These are phyloP conservation scores for Heliconius congener DNA, from an alignment of 1,140 invertebrate species.

Conservation along the genomic window DNA sequence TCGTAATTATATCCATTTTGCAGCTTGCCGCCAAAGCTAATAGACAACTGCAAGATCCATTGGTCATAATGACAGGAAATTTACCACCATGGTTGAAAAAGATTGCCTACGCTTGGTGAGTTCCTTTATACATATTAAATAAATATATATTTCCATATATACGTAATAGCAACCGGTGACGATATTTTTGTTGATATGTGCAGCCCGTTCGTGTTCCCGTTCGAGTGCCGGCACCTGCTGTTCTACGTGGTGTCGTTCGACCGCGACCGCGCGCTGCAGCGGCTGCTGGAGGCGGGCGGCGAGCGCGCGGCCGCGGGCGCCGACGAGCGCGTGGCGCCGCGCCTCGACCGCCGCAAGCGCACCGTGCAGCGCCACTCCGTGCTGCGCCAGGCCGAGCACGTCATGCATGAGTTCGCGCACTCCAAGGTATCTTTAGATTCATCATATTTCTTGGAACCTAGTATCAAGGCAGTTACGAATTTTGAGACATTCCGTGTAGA, in stretches of 20 bases:
- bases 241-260: slow-evolving; percentile 99
- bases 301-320: slow-evolving; percentile 63
- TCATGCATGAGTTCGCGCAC: slow-evolving; percentile 95
- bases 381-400: slow-evolving; percentile 96
- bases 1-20: slow-evolving; percentile 49
- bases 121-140: neutral
- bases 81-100: slow-evolving; percentile 97
- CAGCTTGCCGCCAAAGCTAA: slow-evolving; percentile 97
- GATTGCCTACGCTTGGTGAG: slow-evolving; percentile 93
- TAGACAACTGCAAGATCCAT: slow-evolving; percentile 97
- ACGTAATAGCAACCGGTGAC: no score
- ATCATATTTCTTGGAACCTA: no score
- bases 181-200: neutral
- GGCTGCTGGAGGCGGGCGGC: slow-evolving; percentile 89
- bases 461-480: no score
- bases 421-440: slow-evolving; percentile 83
- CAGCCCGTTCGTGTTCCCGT: slow-evolving; percentile 97
- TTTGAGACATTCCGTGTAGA: no score
- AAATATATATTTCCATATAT: no score
- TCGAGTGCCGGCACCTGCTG: slow-evolving; percentile 96
- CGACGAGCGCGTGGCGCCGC: slow-evolving; percentile 88
- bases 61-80: slow-evolving; percentile 99
- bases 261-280: slow-evolving; percentile 95
- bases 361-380: slow-evolving; percentile 96
- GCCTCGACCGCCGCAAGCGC: slow-evolving; percentile 94